Base-by-base conservation (phyloP, 1,140 invertebrate genomes). In the Pseudomyrmex dendroicus region DNA sequence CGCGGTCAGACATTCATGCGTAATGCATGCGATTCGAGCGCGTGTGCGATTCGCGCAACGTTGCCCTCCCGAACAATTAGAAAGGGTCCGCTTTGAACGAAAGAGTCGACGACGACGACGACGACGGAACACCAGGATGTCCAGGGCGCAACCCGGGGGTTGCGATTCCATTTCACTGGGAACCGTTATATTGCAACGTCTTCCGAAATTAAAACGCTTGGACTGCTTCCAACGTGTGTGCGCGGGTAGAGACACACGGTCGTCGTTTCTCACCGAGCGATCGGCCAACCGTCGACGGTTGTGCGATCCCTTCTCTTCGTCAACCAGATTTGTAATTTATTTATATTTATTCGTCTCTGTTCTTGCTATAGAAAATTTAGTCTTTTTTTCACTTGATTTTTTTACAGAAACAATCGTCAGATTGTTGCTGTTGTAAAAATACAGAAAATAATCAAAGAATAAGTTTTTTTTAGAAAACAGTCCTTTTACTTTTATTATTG, bases 151-250 rank as follows among this genome's bases (percentile, higher is more conserved):
- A 64, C 61, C 61, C 62, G 64, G 85, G 90, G 90, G 88, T 90
- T 84, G 84, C 87, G 86, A 89, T 92, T 92, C 85, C 89, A 90
- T 91, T 91, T 91, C 68, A 57, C 66, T 63, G 84, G 52, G 62
- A 92, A 91, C 91, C 91, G 91, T 92, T 92, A 91, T 91, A 91
- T 92, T 88, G 88, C 90, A 92, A 92, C 86, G 90, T 91, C 89
- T 89, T 86, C 68, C 83, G 61, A 85, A 92, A 92, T 91, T 89
- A 88, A 88, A 90, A 89, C 86, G 85, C 86, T 86, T 86, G 84
- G 85, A 89, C 84, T 87, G 82, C 84, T 87, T 88, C 83, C 82
- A 87, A 90, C 85, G 68, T 70, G 85, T 22, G 35, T 35, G 73
- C 68, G 73, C 56, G 25, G 57, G 46, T 48, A 48, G 56, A 48